Conservation (phyloP, 2,113 vertebrate species). For the Mionectes macconnelli region DNA sequence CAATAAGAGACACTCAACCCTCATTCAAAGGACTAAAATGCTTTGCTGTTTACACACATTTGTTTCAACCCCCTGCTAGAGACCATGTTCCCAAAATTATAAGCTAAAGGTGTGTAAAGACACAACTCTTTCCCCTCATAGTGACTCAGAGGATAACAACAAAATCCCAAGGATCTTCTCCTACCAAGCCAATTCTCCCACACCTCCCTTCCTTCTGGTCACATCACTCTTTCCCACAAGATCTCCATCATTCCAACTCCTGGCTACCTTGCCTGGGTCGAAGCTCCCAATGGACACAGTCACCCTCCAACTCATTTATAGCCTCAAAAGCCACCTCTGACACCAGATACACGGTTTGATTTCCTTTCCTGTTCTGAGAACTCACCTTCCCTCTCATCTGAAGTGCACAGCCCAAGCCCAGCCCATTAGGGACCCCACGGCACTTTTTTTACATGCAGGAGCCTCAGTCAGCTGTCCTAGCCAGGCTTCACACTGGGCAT, state of each 20-base stretch:
- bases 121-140: background rate
- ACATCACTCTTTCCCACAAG: background rate
- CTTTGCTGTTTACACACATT: background rate
- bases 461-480: conserved; percentile 35
- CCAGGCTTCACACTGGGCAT: conserved; percentile 48
- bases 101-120: background rate
- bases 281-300: background rate
- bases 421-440: background rate
- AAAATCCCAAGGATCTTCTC: background rate
- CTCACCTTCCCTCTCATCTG: background rate
- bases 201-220: background rate
- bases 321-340: background rate
- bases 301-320: background rate
- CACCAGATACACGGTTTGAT: background rate
- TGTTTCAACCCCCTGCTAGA: background rate
- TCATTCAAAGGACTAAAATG: background rate
- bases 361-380: background rate
- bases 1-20: background rate
- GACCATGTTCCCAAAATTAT: background rate
- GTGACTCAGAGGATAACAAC: background rate
- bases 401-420: background rate
- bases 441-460: conserved; percentile 8
- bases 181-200: background rate
- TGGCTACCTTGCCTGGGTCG: rapidly evolving
- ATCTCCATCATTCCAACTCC: background rate